A percentile compares a stretch with the other conserved stretches of the same genome.
These are phyloP conservation scores for Antheraea pernyi DNA, from an alignment of 1,140 invertebrate species.

Conservation along the genomic window DNA sequence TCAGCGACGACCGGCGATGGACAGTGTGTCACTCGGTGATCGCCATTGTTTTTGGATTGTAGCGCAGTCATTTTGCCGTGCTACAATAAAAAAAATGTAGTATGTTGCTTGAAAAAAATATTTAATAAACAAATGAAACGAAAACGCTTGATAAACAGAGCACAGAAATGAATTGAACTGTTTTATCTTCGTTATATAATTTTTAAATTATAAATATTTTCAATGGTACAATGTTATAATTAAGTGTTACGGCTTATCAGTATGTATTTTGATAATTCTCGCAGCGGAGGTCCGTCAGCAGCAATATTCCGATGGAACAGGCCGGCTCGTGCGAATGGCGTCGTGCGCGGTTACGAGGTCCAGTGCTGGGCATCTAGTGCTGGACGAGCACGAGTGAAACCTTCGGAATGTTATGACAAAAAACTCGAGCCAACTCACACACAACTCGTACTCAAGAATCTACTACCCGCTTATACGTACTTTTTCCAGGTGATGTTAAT, in stretches of 20 bases:
- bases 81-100: too few relatives aligned
- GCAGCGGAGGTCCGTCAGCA: constrained; percentile 71
- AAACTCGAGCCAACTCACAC: constrained; percentile 54
- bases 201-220: too few relatives aligned
- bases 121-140: too few relatives aligned
- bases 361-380: constrained; percentile 86
- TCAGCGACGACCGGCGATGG: too few relatives aligned
- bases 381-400: constrained; percentile 38
- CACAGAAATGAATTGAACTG: too few relatives aligned
- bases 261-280: constrained; percentile 18
- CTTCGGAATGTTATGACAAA: constrained; percentile 58
- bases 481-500: constrained; percentile 82
- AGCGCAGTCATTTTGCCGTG: too few relatives aligned
- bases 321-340: constrained; percentile 86
- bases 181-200: too few relatives aligned
- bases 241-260: not conserved
- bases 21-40: too few relatives aligned
- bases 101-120: too few relatives aligned
- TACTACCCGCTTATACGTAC: constrained; percentile 84
- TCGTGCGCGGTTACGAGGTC: constrained; percentile 86
- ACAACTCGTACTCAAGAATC: constrained; percentile 80
- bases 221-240: too few relatives aligned
- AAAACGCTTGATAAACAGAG: too few relatives aligned
- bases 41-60: too few relatives aligned
- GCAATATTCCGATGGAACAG: constrained; percentile 88